Percentiles rank a stretch among this genome's conserved stretches.
These are phyloP conservation scores for Platycercus adscitus DNA, from an alignment of 2,113 vertebrate genomes.

Conservation along the genomic window DNA sequence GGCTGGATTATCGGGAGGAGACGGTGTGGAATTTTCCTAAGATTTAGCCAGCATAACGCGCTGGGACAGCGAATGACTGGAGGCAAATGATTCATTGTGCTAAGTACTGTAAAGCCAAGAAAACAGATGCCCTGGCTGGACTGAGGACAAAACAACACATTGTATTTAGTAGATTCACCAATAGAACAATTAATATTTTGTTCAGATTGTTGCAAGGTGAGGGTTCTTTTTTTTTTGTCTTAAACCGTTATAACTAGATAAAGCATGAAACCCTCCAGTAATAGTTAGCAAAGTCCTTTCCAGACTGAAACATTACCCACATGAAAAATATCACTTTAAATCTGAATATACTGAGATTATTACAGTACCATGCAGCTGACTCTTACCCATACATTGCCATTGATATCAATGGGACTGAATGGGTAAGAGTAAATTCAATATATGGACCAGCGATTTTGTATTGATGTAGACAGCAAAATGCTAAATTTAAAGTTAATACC, in stretches of 20 bases:
- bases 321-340: background rate
- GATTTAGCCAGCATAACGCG: background rate
- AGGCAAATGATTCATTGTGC: slow-evolving; percentile 43
- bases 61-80: background rate
- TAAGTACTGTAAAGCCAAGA: background rate
- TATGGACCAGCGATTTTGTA: background rate
- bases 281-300: background rate
- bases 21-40: background rate
- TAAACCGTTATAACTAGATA: background rate
- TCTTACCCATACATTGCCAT: background rate
- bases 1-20: slow-evolving; percentile 8
- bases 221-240: background rate
- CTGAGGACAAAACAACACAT: background rate
- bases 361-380: background rate
- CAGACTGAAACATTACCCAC: background rate
- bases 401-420: background rate
- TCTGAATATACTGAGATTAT: background rate
- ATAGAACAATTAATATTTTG: slow-evolving; percentile 31
- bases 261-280: background rate
- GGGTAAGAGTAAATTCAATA: background rate
- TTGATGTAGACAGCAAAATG: background rate
- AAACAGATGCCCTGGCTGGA: slow-evolving; percentile 50
- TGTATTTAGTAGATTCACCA: slow-evolving; percentile 31
- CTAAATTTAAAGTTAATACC: background rate
- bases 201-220: background rate